phyloP scores from a whole-genome alignment of 2,113 vertebrate species.

The Campylomormyrus tamandua region DNA sequence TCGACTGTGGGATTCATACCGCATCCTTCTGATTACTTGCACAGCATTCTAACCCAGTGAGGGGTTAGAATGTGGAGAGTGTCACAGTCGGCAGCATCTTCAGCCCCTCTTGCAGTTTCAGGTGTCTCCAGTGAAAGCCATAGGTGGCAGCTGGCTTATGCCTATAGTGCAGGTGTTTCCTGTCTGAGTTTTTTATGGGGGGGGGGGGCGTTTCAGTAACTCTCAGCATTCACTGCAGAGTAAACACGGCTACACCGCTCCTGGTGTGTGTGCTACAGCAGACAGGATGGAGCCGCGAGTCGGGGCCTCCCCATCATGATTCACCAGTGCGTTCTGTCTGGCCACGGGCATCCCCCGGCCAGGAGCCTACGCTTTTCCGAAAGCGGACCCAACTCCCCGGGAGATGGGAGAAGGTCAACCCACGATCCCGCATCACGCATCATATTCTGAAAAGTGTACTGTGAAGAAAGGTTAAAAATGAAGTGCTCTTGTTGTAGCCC shows the following conservation, averaged over 20 bases:
- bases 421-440: not conserved
- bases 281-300: not conserved
- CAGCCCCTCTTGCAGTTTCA: not conserved
- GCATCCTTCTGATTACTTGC: not conserved
- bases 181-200: not conserved
- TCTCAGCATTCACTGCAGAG: not conserved
- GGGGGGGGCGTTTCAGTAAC: not conserved
- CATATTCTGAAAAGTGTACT: not conserved
- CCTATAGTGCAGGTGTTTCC: slow-evolving; percentile 8
- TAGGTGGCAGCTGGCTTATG: not conserved
- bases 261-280: not conserved
- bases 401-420: not conserved
- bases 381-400: not conserved
- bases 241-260: not conserved
- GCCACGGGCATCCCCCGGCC: not conserved
- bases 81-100: not conserved
- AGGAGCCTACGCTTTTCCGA: not conserved
- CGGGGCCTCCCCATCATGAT: not conserved
- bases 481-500: not conserved
- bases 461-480: not conserved
- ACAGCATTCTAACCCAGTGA: not conserved
- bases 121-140: not conserved
- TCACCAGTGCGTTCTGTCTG: not conserved
- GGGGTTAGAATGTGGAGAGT: no score
- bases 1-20: not conserved